Percentiles rank a stretch among this genome's conserved stretches.
These are phyloP conservation scores for Beris morrisii DNA, from an alignment of 2,888 invertebrate species.

Conservation along the genomic window DNA sequence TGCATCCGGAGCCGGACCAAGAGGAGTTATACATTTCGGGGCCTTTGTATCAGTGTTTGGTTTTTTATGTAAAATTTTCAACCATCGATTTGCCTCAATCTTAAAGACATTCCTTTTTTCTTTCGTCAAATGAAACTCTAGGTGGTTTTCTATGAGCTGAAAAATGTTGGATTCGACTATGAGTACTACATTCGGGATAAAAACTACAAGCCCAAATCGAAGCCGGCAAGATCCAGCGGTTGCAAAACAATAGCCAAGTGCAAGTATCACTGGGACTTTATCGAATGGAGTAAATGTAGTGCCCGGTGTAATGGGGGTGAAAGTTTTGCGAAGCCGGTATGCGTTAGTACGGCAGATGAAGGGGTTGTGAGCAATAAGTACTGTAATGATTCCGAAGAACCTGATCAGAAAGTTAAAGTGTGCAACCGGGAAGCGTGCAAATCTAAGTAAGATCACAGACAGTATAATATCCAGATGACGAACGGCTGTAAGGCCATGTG, in stretches of 20 bases:
- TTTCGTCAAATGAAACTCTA: constrained; percentile 27
- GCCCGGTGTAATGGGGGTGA: constrained; percentile 66
- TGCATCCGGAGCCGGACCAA: constrained; percentile 58
- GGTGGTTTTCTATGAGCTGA: constrained; percentile 36
- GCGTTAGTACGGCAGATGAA: constrained; percentile 60
- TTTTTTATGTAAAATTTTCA: constrained; percentile 60
- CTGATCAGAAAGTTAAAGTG: constrained; percentile 52
- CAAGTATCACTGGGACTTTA: constrained; percentile 63
- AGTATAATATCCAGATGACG: no score
- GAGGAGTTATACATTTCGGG: constrained; percentile 65
- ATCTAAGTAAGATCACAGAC: constrained; percentile 52
- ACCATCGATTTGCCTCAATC: constrained; percentile 38
- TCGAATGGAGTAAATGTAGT: constrained; percentile 66
- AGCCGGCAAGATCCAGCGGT: not conserved
- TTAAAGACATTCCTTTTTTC: constrained; percentile 14
- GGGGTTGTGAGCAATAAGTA: constrained; percentile 63
- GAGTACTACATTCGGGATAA: constrained; percentile 34
- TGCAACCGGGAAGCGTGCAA: constrained; percentile 59
- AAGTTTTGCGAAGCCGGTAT: constrained; percentile 59
- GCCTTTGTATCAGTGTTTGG: constrained; percentile 63
- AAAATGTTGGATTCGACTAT: constrained; percentile 33
- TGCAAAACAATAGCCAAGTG: not conserved
- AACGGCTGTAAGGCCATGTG: no score
- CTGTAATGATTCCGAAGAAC: constrained; percentile 54
- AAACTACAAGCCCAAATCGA: constrained; percentile 9